Percentiles rank a stretch among this genome's conserved stretches.
These are phyloP conservation scores for Drosophila mercatorum DNA, from an alignment of 2,888 invertebrate species.

Conservation along the genomic window DNA sequence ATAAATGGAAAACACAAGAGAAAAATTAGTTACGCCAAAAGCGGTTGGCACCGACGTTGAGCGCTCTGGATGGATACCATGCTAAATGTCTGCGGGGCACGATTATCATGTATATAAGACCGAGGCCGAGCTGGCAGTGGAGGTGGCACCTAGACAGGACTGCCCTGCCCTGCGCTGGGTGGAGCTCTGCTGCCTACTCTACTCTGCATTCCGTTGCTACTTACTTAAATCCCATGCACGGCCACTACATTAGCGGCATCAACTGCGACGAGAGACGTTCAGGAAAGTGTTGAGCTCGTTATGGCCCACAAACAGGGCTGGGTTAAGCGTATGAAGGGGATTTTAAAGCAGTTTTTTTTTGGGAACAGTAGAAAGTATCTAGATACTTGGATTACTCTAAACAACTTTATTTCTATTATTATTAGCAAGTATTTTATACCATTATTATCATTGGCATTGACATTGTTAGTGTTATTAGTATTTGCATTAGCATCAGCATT, in stretches of 20 bases:
- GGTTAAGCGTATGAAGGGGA: not conserved
- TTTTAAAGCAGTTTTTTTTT: not conserved
- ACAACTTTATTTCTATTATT: not conserved
- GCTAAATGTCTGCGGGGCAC: constrained; percentile 77
- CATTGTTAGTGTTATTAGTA: not conserved
- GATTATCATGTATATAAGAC: constrained; percentile 67
- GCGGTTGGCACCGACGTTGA: constrained; percentile 58
- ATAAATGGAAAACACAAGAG: constrained; percentile 67
- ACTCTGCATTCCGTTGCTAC: constrained; percentile 5
- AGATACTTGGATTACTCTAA: not conserved
- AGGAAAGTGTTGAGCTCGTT: constrained; percentile 39
- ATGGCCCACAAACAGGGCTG: not conserved
- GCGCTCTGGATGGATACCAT: constrained; percentile 58
- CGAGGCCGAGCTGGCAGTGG: constrained; percentile 18
- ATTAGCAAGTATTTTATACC: not conserved
- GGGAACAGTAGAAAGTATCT: not conserved
- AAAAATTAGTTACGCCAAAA: constrained; percentile 79
- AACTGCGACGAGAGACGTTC: constrained; percentile 10
- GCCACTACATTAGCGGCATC: constrained; percentile 47
- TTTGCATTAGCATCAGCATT: no score
- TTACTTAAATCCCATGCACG: constrained; percentile 34
- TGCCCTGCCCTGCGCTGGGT: constrained; percentile 3
- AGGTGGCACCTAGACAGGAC: constrained; percentile 17
- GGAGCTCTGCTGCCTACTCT: not conserved
- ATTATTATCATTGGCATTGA: not conserved